Conservation (phyloP, 92 coral and sea anemone genomes). For the Anthopleura xanthogrammica region DNA sequence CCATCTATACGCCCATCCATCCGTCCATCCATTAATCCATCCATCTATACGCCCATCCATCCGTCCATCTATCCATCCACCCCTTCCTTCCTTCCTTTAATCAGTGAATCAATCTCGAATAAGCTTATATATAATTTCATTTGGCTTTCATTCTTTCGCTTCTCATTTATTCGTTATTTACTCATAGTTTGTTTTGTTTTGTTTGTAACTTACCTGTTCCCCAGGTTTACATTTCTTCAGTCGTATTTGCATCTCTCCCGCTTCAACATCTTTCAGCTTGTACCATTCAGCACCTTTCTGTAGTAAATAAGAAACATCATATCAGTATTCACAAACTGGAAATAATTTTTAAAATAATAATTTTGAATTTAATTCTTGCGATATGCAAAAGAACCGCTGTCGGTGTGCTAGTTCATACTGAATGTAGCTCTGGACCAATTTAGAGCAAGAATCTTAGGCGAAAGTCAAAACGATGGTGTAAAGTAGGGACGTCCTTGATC, state of each 20-base stretch:
- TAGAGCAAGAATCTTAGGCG: too few relatives aligned
- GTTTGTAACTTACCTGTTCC: slow-evolving; percentile 51
- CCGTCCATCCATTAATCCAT: neutral
- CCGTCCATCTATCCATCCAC: neutral
- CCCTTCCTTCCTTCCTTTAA: neutral
- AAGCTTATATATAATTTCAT: neutral
- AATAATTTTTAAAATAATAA: too few relatives aligned
- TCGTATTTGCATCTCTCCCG: slow-evolving; percentile 78
- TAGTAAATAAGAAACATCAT: neutral
- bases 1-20: neutral
- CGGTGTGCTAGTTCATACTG: too few relatives aligned
- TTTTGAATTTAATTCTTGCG: too few relatives aligned
- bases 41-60: neutral
- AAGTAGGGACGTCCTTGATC: too few relatives aligned
- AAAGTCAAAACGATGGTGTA: too few relatives aligned
- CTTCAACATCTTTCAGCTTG: slow-evolving; percentile 73
- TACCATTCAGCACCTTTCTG: slow-evolving; percentile 77
- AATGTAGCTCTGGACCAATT: too few relatives aligned
- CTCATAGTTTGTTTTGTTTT: neutral
- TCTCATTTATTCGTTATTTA: neutral
- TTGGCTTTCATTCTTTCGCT: too few relatives aligned
- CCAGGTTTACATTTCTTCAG: slow-evolving; percentile 70
- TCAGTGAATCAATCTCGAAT: neutral
- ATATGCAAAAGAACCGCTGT: too few relatives aligned
- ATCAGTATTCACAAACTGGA: too few relatives aligned